Base-by-base conservation (phyloP, 2,797 vertebrate species). In the Lacerta bilineata region DNA sequence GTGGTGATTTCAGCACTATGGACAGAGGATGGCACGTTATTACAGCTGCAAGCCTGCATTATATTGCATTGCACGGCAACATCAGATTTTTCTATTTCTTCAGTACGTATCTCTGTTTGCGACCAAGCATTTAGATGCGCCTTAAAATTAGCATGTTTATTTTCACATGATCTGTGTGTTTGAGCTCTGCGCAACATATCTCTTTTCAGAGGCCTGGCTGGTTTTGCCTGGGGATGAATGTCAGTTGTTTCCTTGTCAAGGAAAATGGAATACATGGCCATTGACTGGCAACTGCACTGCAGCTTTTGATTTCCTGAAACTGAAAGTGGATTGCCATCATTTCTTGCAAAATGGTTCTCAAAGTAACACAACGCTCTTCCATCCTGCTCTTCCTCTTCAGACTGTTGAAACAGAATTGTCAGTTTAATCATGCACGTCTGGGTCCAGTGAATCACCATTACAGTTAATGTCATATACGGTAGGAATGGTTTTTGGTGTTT, bases 1-100 rank as follows among this genome's bases (percentile, higher is more conserved):
- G 66, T 5, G 66, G 68, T 1, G 13, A 3, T 25, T 85, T 86
- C 81, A 0, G 61, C 43, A 91, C 82, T 85, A 33, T 15, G 11
- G 91, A 85, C 85, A 64, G 84, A 46, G 69, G 83, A 88, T 6
- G 92, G 46, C 29, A 18, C 80, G 3, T 76, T 71, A 69, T 91
- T 74, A 0, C 93, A 94, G n/a, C 72, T 29, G 91, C 94, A 92
- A 61, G 72, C 0, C 84, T 46, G 43, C 66, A 78, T 1, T 64
- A 94, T 83, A 86, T 77, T 91, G 83, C 98, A 98, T 91, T 99
- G 98, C 50, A 97, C 94, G 0, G 96, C 97, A 68, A 93, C 96
- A 1, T 98, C 95, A 29, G 74, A 72, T 20, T 86, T 97, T 83
- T 50, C 90, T 83, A 1, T 88, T 36, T 25, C 6, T 0, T 10